Conservation (phyloP, 2,797 vertebrate genomes). For the Euphonia xanthogaster region DNA sequence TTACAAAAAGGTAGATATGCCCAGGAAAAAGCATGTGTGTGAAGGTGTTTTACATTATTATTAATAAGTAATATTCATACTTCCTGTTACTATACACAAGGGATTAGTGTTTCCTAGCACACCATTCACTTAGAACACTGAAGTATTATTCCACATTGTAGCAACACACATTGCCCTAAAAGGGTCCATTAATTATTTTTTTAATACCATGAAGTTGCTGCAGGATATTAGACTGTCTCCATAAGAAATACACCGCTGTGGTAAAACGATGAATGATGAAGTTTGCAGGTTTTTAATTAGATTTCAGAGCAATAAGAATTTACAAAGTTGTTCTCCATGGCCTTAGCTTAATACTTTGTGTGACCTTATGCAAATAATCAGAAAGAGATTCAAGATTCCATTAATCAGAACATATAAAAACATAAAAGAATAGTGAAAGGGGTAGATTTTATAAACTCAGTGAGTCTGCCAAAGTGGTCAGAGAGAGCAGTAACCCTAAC, state of each 20-base stretch:
- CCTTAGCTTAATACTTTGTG: not conserved
- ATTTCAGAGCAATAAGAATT: not conserved
- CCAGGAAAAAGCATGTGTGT: conserved; percentile 7
- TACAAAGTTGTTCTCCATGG: not conserved
- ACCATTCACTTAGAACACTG: conserved; percentile 43
- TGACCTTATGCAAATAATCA: not conserved
- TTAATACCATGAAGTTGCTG: conserved; percentile 11
- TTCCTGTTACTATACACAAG: conserved; percentile 49
- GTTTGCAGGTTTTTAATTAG: conserved; percentile 46
- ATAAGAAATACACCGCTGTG: not conserved
- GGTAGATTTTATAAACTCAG: not conserved
- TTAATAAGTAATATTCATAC: conserved; percentile 65
- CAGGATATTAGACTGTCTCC: conserved; percentile 60
- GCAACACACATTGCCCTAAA: conserved; percentile 37
- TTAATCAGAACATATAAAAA: not conserved
- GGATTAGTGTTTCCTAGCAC: conserved; percentile 60
- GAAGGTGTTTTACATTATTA: conserved; percentile 45
- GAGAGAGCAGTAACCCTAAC: not conserved
- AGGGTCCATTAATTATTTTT: conserved; percentile 56
- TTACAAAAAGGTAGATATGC: not conserved
- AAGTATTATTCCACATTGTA: conserved; percentile 55
- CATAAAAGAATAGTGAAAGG: not conserved
- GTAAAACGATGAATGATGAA: conserved; percentile 30
- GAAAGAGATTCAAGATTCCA: not conserved
- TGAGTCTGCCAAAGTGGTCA: not conserved